phyloP scores from a whole-genome alignment of 2,113 vertebrate species.

The Vanacampus margaritifer region DNA sequence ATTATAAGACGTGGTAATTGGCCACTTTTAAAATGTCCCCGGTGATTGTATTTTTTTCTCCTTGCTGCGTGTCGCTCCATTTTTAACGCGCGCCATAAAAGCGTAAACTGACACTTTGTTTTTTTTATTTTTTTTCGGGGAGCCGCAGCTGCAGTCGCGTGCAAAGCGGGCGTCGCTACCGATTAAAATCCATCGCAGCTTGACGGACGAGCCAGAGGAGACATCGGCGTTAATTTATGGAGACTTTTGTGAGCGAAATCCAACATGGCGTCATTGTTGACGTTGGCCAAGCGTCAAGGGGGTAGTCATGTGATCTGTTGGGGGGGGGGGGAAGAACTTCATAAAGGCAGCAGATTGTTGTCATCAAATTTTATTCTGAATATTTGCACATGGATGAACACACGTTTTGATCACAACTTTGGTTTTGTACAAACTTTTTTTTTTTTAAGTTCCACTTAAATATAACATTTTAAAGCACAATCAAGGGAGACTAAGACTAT shows the following conservation, averaged over 20 bases:
- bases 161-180: constrained; percentile 43
- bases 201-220: constrained; percentile 40
- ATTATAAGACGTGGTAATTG: constrained; percentile 44
- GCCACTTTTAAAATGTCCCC: constrained; percentile 54
- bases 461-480: constrained; percentile 82
- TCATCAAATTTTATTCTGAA: constrained; percentile 95
- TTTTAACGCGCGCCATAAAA: constrained; percentile 65
- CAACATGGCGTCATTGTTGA: constrained; percentile 46
- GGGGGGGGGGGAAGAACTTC: constrained; percentile 2
- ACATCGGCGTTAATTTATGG: constrained; percentile 54
- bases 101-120: constrained; percentile 54
- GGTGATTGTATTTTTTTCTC: constrained; percentile 40
- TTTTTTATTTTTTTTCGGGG: constrained; percentile 42
- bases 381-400: constrained; percentile 90
- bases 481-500: constrained; percentile 68
- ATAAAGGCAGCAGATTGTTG: constrained; percentile 57
- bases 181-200: constrained; percentile 48
- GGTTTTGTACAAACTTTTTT: constrained; percentile 83
- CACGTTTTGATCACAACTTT: constrained; percentile 71
- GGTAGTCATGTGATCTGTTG: background rate
- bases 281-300: constrained; percentile 43
- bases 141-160: constrained; percentile 56
- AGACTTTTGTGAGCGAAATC: constrained; percentile 24
- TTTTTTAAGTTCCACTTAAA: constrained; percentile 84
- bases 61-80: background rate